These are phyloP conservation scores for Parazoanthus atlanticus DNA, from an alignment of 92 coral and sea anemone species.

Conservation along the genomic window DNA sequence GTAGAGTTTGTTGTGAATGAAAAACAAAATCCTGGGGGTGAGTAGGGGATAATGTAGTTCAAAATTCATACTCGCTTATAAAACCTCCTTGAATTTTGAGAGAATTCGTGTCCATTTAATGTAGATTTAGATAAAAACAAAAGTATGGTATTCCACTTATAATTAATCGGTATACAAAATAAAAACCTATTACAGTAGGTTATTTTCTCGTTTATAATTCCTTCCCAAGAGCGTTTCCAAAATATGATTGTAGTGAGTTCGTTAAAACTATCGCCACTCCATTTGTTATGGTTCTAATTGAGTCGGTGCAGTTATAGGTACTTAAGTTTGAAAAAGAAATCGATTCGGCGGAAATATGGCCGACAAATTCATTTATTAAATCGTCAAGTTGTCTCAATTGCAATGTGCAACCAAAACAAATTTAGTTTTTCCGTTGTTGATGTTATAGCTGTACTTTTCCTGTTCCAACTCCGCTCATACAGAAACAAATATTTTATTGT, in stretches of 20 bases:
- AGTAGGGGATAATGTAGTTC: no score
- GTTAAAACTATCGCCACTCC: not conserved
- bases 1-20: no score
- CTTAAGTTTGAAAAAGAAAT: not conserved
- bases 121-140: no score
- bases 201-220: no score
- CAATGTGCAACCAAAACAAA: not conserved
- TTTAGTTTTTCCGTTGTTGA: not conserved
- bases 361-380: not conserved
- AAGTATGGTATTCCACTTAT: no score
- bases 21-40: no score
- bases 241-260: not conserved
- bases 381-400: not conserved
- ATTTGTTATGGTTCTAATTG: not conserved
- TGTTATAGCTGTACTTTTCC: not conserved
- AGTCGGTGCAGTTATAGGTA: not conserved
- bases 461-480: not conserved
- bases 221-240: not conserved
- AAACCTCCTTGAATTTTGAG: no score
- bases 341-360: constrained; percentile 18
- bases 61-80: no score
- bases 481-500: not conserved
- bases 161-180: no score
- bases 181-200: no score
- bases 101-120: no score